Percentiles rank a stretch among this genome's conserved stretches.
phyloP scores from a whole-genome alignment of 1,140 invertebrate species.

The Hesperophylax magnus region DNA sequence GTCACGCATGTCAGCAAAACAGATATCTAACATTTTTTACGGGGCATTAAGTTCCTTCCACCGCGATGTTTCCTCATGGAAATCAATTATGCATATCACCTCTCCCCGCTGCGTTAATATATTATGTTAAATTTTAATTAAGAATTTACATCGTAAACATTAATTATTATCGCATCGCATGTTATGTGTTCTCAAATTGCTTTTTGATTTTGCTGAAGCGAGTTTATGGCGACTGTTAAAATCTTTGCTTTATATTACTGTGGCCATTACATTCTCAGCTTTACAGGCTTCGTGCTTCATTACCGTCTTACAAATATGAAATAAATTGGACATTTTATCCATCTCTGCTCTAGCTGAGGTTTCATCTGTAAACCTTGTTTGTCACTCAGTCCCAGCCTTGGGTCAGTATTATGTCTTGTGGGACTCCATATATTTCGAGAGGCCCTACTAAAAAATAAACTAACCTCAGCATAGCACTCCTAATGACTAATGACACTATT shows the following conservation, averaged over 20 bases:
- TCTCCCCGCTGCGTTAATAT: slow-evolving; percentile 15
- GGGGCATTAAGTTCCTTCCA: slow-evolving; percentile 27
- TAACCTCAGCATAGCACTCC: too few relatives aligned
- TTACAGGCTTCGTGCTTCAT: too few relatives aligned
- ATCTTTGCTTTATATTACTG: not conserved
- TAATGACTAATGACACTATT: too few relatives aligned
- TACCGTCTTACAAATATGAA: too few relatives aligned
- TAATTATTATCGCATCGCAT: slow-evolving; percentile 24
- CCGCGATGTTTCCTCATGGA: slow-evolving; percentile 19
- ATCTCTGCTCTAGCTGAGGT: too few relatives aligned
- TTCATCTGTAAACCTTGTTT: too few relatives aligned
- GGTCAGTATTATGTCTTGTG: too few relatives aligned
- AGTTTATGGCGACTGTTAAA: not conserved
- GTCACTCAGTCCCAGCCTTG: too few relatives aligned
- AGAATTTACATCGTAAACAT: slow-evolving; percentile 18
- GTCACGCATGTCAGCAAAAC: slow-evolving; percentile 34
- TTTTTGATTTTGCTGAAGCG: slow-evolving; percentile 24
- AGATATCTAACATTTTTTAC: slow-evolving; percentile 28
- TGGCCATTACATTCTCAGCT: too few relatives aligned
- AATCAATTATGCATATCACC: slow-evolving; percentile 33
- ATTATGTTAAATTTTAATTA: slow-evolving; percentile 40
- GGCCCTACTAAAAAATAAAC: too few relatives aligned
- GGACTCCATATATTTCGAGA: too few relatives aligned
- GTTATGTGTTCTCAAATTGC: slow-evolving; percentile 23
- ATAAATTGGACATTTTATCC: too few relatives aligned